A percentile compares a stretch with the other conserved stretches of the same genome.
Conservation (phyloP, 2,888 invertebrate genomes). For the Parascotia fuliginaria region DNA sequence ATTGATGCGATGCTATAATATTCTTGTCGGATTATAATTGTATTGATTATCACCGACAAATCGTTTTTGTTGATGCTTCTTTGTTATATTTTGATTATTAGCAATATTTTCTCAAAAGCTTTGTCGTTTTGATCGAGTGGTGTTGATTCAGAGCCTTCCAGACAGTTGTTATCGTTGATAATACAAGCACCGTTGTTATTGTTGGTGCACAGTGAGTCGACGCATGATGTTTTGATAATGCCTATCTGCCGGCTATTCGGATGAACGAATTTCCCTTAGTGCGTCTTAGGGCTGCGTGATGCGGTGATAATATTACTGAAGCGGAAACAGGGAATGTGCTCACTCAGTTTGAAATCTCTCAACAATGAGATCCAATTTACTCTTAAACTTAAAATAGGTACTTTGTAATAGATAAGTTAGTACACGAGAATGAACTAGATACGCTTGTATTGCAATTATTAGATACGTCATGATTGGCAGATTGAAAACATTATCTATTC, state of each 20-base stretch:
- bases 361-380: slow-evolving; percentile 44
- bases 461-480: neutral
- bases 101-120: slow-evolving; percentile 13
- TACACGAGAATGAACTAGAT: slow-evolving; percentile 26
- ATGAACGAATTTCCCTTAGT: slow-evolving; percentile 62
- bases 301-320: slow-evolving; percentile 57
- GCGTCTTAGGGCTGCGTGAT: slow-evolving; percentile 47
- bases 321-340: slow-evolving; percentile 63
- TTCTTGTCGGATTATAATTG: slow-evolving; percentile 43
- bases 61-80: slow-evolving; percentile 7
- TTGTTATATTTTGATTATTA: neutral
- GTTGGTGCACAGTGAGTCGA: slow-evolving; percentile 50
- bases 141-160: slow-evolving; percentile 12
- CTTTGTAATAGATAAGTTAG: slow-evolving; percentile 20
- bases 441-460: slow-evolving; percentile 12
- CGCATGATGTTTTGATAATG: slow-evolving; percentile 60
- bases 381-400: slow-evolving; percentile 40
- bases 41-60: slow-evolving; percentile 40
- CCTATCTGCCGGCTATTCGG: slow-evolving; percentile 70
- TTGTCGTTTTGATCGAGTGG: slow-evolving; percentile 1
- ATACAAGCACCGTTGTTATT: slow-evolving; percentile 53
- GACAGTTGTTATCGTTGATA: slow-evolving; percentile 48
- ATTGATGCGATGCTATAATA: slow-evolving; percentile 56
- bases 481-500: slow-evolving; percentile 2
- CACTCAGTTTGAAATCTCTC: slow-evolving; percentile 58